phyloP scores from a whole-genome alignment of 2,888 invertebrate genomes.

The Polietes domitor region DNA sequence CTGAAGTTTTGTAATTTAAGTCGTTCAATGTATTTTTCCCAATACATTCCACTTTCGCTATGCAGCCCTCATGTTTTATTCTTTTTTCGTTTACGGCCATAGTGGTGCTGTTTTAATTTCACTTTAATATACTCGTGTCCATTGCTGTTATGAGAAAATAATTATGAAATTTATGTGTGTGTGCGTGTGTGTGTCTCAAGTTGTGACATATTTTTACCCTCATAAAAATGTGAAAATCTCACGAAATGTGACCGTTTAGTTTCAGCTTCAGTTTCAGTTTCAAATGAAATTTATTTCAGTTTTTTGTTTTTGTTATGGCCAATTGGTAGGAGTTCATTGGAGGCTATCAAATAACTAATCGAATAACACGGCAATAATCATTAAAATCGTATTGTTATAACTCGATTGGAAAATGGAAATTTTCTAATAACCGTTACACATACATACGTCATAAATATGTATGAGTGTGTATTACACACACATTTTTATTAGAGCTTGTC shows the following conservation, averaged over 20 bases:
- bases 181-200: neutral
- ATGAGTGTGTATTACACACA: too few species aligned
- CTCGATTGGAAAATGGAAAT: neutral
- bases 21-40: neutral
- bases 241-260: neutral
- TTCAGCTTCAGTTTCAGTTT: neutral
- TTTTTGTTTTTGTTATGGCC: neutral
- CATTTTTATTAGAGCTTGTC: too few species aligned
- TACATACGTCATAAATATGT: too few species aligned
- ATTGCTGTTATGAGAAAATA: conserved; percentile 20
- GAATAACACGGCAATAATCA: neutral
- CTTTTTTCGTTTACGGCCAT: neutral
- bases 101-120: conserved; percentile 18
- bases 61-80: conserved; percentile 12
- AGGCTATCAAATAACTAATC: neutral
- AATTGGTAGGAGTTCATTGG: neutral
- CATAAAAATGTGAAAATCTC: conserved; percentile 11
- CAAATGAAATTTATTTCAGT: too few species aligned
- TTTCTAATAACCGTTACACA: too few species aligned
- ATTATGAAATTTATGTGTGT: too few species aligned
- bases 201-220: conserved; percentile 15
- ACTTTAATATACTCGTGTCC: conserved; percentile 1
- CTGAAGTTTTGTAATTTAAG: neutral
- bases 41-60: neutral
- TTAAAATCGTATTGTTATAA: neutral